phyloP scores from a whole-genome alignment of 2,888 invertebrate species.

The Ormyrus rosae region DNA sequence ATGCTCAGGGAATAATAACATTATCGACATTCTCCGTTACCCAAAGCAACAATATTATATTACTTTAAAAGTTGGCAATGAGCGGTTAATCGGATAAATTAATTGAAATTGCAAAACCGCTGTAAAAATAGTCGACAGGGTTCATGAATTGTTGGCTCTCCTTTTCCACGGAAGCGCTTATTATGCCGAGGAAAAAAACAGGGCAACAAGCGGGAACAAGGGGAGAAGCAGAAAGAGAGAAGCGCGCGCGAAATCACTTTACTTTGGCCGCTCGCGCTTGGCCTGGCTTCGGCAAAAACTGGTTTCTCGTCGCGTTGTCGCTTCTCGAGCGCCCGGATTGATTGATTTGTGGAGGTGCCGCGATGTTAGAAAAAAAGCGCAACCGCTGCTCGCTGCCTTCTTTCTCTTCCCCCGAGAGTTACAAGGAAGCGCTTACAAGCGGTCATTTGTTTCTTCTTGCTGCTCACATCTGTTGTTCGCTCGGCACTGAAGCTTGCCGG shows the following conservation, averaged over 20 bases:
- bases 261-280: slow-evolving; percentile 9
- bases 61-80: too few species aligned
- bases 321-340: slow-evolving; percentile 5
- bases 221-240: neutral
- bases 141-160: slow-evolving; percentile 45
- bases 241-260: slow-evolving; percentile 42
- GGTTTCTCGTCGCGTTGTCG: slow-evolving; percentile 43
- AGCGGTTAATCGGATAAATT: neutral
- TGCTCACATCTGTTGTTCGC: slow-evolving; percentile 4
- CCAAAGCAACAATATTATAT: too few species aligned
- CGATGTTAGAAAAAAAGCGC: too few species aligned
- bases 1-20: too few species aligned
- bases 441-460: neutral
- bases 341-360: slow-evolving; percentile 51
- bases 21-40: too few species aligned
- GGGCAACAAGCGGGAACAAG: neutral
- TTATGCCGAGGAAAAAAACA: slow-evolving; percentile 4
- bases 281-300: slow-evolving; percentile 15
- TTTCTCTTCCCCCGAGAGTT: neutral
- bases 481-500: neutral
- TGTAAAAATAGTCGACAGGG: neutral
- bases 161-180: slow-evolving; percentile 17
- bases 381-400: neutral
- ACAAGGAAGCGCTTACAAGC: too few species aligned
- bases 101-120: slow-evolving; percentile 14